A percentile compares a stretch with the other conserved stretches of the same genome.
phyloP scores from a whole-genome alignment of 2,888 invertebrate genomes.

The Malacosoma neustria region DNA sequence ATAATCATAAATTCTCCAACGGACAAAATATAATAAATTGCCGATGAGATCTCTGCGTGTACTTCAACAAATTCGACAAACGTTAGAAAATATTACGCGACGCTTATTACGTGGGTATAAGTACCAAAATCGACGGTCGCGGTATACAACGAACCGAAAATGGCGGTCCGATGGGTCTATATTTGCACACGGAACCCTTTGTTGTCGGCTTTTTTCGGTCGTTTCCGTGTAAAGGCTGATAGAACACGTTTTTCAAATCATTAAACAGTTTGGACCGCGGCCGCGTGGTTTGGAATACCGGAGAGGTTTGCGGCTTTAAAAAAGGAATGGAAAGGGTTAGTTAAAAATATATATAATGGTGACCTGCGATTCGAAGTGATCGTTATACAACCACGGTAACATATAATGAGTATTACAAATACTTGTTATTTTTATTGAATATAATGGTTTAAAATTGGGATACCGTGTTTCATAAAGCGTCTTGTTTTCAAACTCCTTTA shows the following conservation, averaged over 20 bases:
- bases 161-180: slow-evolving; percentile 44
- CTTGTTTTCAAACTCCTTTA: too few relatives aligned
- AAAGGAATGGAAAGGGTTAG: slow-evolving; percentile 22
- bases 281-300: slow-evolving; percentile 46
- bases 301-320: slow-evolving; percentile 34
- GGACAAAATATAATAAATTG: slow-evolving; percentile 75
- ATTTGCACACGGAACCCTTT: slow-evolving; percentile 69
- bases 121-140: slow-evolving; percentile 24
- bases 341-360: slow-evolving; percentile 41
- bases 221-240: slow-evolving; percentile 72
- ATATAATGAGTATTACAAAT: slow-evolving; percentile 18
- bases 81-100: slow-evolving; percentile 11
- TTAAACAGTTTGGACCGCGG: slow-evolving; percentile 71
- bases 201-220: slow-evolving; percentile 71
- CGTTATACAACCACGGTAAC: slow-evolving; percentile 52
- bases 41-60: slow-evolving; percentile 70
- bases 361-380: slow-evolving; percentile 40
- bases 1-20: slow-evolving; percentile 71
- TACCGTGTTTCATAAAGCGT: too few relatives aligned
- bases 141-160: slow-evolving; percentile 19
- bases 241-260: slow-evolving; percentile 76
- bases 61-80: slow-evolving; percentile 33
- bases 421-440: slow-evolving; percentile 28
- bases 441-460: too few relatives aligned
- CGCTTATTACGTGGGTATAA: slow-evolving; percentile 13